A percentile compares a stretch with the other conserved stretches of the same genome.
Conservation (phyloP, 1,140 invertebrate genomes). For the Macrocentrus cingulum region DNA sequence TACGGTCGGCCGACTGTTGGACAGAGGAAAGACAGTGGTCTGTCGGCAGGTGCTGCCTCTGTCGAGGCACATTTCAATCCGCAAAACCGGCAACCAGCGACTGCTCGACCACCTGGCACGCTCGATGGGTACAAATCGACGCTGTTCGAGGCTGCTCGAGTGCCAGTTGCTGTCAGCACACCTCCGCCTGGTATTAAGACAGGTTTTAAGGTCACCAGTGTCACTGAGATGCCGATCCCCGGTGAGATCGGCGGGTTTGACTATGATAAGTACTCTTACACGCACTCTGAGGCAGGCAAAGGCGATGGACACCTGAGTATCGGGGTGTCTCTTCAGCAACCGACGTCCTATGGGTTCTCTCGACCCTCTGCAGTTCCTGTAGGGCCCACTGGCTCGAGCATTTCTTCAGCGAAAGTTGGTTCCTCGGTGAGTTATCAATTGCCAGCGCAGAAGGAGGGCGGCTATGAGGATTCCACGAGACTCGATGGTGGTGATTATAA, state of each 20-base stretch:
- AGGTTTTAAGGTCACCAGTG: constrained; percentile 36
- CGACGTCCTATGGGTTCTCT: constrained; percentile 23
- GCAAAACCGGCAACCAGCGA: too few relatives aligned
- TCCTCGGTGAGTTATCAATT: not conserved
- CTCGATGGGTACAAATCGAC: constrained; percentile 39
- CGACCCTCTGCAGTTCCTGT: not conserved
- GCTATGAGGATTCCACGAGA: not conserved
- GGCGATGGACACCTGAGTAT: constrained; percentile 46
- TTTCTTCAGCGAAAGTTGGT: not conserved
- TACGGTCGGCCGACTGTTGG: constrained; percentile 30
- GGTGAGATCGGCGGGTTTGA: constrained; percentile 26
- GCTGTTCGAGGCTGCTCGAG: constrained; percentile 33
- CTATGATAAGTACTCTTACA: constrained; percentile 18
- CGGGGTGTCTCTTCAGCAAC: constrained; percentile 39
- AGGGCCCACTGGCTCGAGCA: not conserved
- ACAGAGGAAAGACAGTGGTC: constrained; percentile 8
- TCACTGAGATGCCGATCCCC: constrained; percentile 33
- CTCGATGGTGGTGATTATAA: constrained; percentile 5
- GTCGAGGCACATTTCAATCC: constrained; percentile 8
- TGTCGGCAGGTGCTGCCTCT: constrained; percentile 6
- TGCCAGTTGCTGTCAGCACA: constrained; percentile 34
- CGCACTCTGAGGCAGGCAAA: constrained; percentile 29
- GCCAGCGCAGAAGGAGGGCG: not conserved
- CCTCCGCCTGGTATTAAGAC: constrained; percentile 35
- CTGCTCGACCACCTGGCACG: constrained; percentile 34